Evolutionary conservation across 2,113 vertebrate species (phyloP).

Genomic region (Chaetodon trifascialis): DNA sequence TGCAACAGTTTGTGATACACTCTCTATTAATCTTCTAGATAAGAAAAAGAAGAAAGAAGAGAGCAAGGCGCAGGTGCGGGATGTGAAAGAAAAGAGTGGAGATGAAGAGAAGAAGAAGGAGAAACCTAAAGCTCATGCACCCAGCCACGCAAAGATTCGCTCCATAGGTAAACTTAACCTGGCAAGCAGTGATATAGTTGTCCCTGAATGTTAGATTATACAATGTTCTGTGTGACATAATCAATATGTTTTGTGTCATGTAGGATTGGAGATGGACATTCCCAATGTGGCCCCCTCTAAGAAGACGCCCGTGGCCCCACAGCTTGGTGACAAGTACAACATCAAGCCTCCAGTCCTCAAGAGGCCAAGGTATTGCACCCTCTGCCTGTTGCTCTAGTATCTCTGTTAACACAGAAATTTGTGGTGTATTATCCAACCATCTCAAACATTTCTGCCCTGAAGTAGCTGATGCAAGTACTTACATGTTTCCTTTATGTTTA

Average conservation of each 20-base stretch:
- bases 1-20: background rate
- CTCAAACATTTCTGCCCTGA: slow-evolving; percentile 14
- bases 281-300: slow-evolving; percentile 87
- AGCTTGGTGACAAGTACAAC: slow-evolving; percentile 92
- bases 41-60: slow-evolving; percentile 93
- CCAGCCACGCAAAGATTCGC: slow-evolving; percentile 94
- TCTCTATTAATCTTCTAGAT: slow-evolving; percentile 72
- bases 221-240: background rate
- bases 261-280: slow-evolving; percentile 92
- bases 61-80: slow-evolving; percentile 78
- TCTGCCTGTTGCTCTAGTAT: background rate
- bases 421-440: background rate
- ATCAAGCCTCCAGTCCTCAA: slow-evolving; percentile 93
- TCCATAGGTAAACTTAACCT: slow-evolving; percentile 87
- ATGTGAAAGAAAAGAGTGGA: slow-evolving; percentile 77
- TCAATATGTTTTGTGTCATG: slow-evolving; percentile 17
- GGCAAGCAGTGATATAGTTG: background rate
- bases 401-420: slow-evolving; percentile 8
- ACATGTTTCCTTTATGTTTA: background rate
- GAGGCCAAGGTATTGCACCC: slow-evolving; percentile 86
- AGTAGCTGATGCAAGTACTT: background rate
- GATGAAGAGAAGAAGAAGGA: slow-evolving; percentile 94
- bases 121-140: slow-evolving; percentile 93
- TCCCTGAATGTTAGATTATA: background rate
- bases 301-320: slow-evolving; percentile 82